Conservation (phyloP, 2,113 vertebrate genomes). For the Corythoichthys haematopterus region DNA sequence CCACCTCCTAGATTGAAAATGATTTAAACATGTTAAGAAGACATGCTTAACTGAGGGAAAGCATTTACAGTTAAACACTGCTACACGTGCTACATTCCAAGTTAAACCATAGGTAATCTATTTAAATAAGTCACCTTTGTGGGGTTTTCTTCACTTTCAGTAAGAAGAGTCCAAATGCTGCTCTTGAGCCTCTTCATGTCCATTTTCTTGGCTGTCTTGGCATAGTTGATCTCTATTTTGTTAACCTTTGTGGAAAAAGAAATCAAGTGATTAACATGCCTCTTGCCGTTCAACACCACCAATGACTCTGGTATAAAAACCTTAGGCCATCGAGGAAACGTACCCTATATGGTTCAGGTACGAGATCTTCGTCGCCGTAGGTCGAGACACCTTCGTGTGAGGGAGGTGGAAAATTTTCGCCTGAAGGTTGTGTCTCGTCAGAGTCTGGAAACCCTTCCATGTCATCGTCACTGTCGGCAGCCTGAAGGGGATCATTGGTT, state of each 20-base stretch:
- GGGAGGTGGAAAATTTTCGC: slow-evolving; percentile 29
- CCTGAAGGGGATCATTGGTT: slow-evolving; percentile 56
- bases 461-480: slow-evolving; percentile 76
- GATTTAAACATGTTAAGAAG: slow-evolving; percentile 5
- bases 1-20: slow-evolving; percentile 47
- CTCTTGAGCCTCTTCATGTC: slow-evolving; percentile 89
- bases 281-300: too few relatives aligned
- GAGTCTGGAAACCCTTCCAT: slow-evolving; percentile 66
- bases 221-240: slow-evolving; percentile 85
- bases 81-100: neutral
- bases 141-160: slow-evolving; percentile 55
- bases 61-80: neutral
- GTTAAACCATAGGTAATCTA: neutral
- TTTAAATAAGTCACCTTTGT: slow-evolving; percentile 40
- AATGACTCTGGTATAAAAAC: neutral
- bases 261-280: neutral
- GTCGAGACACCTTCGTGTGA: slow-evolving; percentile 57
- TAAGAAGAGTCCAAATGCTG: slow-evolving; percentile 86
- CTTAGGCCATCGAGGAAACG: neutral
- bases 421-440: slow-evolving; percentile 44
- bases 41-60: neutral
- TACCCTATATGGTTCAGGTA: slow-evolving; percentile 87
- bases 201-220: slow-evolving; percentile 88
- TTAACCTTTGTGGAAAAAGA: slow-evolving; percentile 73
- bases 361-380: slow-evolving; percentile 77